A percentile compares a stretch with the other conserved stretches of the same genome.
Evolutionary conservation across 2,888 invertebrate genomes (phyloP).

Genomic region (Barypeithes pellucidus): DNA sequence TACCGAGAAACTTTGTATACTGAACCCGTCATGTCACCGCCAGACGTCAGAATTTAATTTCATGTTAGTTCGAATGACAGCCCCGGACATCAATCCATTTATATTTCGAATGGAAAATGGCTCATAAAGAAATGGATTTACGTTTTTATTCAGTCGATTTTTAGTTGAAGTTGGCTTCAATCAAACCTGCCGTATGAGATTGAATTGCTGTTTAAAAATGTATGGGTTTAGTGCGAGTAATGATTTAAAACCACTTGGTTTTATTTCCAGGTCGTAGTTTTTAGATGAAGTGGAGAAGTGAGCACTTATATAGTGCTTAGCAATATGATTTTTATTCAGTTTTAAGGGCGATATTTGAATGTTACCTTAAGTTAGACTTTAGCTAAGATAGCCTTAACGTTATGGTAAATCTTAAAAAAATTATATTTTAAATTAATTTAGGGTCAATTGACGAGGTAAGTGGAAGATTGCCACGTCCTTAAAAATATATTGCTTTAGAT

Average conservation of each 20-base stretch:
- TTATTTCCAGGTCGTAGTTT: neutral
- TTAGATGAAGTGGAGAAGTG: neutral
- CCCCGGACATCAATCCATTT: constrained; percentile 25
- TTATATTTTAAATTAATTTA: too few species aligned
- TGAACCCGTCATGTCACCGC: neutral
- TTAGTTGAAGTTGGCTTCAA: constrained; percentile 19
- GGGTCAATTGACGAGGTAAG: too few species aligned
- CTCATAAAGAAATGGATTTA: constrained; percentile 19
- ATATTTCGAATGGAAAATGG: constrained; percentile 32
- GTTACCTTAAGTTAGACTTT: too few species aligned
- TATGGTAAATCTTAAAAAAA: too few species aligned
- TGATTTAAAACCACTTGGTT: neutral
- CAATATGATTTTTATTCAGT: too few species aligned
- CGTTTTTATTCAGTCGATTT: constrained; percentile 22
- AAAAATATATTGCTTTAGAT: too few species aligned
- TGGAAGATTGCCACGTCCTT: too few species aligned
- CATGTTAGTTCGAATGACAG: constrained; percentile 28
- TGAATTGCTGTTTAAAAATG: constrained; percentile 12
- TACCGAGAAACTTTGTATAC: constrained; percentile 1
- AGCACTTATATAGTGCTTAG: neutral
- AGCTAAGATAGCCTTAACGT: too few species aligned
- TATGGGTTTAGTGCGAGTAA: neutral
- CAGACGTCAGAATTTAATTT: constrained; percentile 32
- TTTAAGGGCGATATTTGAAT: too few species aligned
- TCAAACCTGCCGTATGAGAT: constrained; percentile 8